Conservation (phyloP, 1,140 invertebrate species). For the Drosophila watanabei region DNA sequence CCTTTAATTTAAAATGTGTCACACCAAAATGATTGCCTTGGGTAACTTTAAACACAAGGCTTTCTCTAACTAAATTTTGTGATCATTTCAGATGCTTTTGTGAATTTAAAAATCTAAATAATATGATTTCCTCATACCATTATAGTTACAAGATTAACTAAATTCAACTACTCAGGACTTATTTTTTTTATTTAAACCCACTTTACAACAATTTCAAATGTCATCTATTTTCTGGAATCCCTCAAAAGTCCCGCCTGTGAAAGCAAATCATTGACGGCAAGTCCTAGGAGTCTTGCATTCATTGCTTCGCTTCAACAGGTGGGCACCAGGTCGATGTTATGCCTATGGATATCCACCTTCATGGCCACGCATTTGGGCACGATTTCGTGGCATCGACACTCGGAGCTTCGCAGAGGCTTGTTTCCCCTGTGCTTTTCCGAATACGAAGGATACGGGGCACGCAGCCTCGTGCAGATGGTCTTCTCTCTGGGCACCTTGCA, state of each 20-base stretch:
- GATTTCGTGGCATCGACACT: constrained; percentile 16
- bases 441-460: constrained; percentile 27
- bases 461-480: constrained; percentile 14
- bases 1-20: constrained; percentile 27
- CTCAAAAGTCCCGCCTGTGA: neutral
- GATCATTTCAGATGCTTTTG: neutral
- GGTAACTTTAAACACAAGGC: neutral
- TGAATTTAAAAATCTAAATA: neutral
- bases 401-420: neutral
- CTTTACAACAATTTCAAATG: neutral
- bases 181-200: neutral
- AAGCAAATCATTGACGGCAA: constrained; percentile 2
- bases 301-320: neutral
- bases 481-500: neutral
- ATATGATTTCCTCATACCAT: neutral
- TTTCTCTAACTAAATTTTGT: neutral
- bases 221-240: neutral
- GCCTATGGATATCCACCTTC: neutral
- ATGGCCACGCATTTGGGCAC: constrained; percentile 4
- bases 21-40: constrained; percentile 1
- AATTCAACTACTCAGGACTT: neutral
- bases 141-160: neutral
- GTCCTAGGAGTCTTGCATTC: neutral
- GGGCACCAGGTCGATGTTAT: neutral
- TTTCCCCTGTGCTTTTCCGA: constrained; percentile 10